These are phyloP conservation scores for Eristalis arbustorum DNA, from an alignment of 2,888 invertebrate species.

Conservation along the genomic window DNA sequence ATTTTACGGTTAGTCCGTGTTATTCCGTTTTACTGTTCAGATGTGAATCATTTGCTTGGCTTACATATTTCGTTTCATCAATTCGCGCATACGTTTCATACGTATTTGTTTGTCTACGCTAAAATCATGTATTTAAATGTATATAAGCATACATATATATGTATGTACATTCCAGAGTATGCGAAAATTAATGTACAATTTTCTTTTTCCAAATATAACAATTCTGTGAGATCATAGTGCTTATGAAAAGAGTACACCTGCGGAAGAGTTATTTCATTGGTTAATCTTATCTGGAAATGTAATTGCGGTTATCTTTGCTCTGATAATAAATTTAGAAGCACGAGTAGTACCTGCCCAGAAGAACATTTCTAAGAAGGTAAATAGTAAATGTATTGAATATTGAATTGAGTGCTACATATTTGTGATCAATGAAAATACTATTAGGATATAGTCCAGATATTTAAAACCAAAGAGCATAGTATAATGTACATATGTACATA, in stretches of 20 bases:
- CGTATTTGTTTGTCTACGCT: not conserved
- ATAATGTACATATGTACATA: too few relatives aligned
- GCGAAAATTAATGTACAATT: not conserved
- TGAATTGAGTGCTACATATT: not conserved
- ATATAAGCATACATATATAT: not conserved
- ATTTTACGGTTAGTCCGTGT: not conserved
- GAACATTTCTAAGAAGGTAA: not conserved
- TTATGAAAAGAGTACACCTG: not conserved
- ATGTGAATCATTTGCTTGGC: not conserved
- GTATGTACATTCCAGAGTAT: not conserved
- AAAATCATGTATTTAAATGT: not conserved
- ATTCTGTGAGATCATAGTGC: conserved; percentile 10
- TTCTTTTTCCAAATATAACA: not conserved
- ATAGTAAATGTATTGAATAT: not conserved
- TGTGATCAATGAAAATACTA: not conserved
- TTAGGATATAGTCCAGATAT: not conserved
- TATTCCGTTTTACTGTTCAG: not conserved
- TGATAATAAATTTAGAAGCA: not conserved
- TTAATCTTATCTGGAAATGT: conserved; percentile 36
- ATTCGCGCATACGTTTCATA: not conserved
- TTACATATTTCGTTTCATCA: not conserved
- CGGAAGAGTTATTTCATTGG: conserved; percentile 1
- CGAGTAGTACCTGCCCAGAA: not conserved
- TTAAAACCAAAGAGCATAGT: too few relatives aligned
- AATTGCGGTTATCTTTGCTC: conserved; percentile 30